Evolutionary conservation across 2,888 invertebrate genomes (phyloP).

Genomic region (Eueremaeus valkanovi): DNA sequence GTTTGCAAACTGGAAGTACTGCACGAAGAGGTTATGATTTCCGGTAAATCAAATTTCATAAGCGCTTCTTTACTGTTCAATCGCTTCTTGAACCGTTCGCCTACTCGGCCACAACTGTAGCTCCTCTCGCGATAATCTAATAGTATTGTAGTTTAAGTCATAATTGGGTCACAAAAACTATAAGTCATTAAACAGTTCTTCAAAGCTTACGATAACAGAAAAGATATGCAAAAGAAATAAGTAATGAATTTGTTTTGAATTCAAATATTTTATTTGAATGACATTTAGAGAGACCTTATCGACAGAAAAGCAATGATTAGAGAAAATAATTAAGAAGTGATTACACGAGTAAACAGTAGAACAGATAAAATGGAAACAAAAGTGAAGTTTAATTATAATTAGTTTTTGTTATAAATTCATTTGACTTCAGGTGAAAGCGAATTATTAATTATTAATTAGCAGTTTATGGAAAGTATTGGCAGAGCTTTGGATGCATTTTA

Average conservation of each 20-base stretch:
- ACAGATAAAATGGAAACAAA: too few relatives aligned
- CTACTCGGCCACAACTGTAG: slow-evolving; percentile 9
- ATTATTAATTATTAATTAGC: too few relatives aligned
- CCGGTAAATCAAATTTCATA: slow-evolving; percentile 9
- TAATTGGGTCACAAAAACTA: neutral
- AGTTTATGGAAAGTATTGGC: neutral
- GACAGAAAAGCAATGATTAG: neutral
- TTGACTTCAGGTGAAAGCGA: too few relatives aligned
- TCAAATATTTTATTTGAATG: neutral
- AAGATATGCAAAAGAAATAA: neutral
- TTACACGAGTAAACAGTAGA: neutral
- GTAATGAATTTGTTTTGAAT: neutral
- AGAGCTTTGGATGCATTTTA: neutral
- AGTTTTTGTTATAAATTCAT: too few relatives aligned
- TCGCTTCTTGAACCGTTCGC: neutral
- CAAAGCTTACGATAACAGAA: neutral
- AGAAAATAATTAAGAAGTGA: neutral
- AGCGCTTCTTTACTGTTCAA: slow-evolving; percentile 10
- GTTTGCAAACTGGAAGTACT: neutral
- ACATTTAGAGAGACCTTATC: neutral
- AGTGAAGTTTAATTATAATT: too few relatives aligned
- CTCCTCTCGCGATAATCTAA: slow-evolving; percentile 19
- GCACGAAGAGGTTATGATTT: slow-evolving; percentile 18
- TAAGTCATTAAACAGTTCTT: neutral
- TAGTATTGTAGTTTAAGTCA: neutral